Evolutionary conservation across 2,888 invertebrate species (phyloP).

Genomic region (Xanthia icteritia): DNA sequence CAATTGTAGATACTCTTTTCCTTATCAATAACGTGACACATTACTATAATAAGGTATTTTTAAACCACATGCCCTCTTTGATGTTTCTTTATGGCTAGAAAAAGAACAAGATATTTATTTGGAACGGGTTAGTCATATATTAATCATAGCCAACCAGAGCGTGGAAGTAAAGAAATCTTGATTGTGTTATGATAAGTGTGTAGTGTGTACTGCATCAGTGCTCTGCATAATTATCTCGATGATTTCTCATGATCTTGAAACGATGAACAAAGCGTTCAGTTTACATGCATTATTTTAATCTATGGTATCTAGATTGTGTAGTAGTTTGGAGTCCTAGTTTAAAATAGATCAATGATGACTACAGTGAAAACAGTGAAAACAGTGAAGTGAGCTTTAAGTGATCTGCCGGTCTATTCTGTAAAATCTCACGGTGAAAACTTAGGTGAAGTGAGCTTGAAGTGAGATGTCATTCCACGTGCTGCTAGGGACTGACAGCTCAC

Average conservation of each 20-base stretch:
- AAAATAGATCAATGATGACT: slow-evolving; percentile 1
- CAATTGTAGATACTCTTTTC: background rate
- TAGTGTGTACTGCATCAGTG: slow-evolving; percentile 13
- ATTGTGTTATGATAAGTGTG: slow-evolving; percentile 34
- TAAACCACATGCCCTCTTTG: background rate
- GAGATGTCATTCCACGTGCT: no score
- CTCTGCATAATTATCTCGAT: background rate
- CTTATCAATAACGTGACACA: slow-evolving; percentile 15
- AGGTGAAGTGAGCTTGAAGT: no score
- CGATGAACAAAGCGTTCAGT: background rate
- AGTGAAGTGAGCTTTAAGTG: no score
- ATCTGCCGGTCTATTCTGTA: no score
- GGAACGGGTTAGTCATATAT: slow-evolving; percentile 12
- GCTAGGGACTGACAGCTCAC: no score
- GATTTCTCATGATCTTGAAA: background rate
- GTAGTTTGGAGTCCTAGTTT: background rate
- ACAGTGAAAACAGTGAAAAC: background rate
- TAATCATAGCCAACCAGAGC: slow-evolving; percentile 56
- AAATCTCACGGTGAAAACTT: no score
- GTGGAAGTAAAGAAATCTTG: slow-evolving; percentile 40
- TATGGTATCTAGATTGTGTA: background rate
- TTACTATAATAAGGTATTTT: background rate
- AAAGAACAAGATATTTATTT: slow-evolving; percentile 28
- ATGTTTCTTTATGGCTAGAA: background rate
- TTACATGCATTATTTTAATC: background rate